Percentiles rank a stretch among this genome's conserved stretches.
These are phyloP conservation scores for Novumbra hubbsi DNA, from an alignment of 2,797 vertebrate genomes.

Conservation along the genomic window DNA sequence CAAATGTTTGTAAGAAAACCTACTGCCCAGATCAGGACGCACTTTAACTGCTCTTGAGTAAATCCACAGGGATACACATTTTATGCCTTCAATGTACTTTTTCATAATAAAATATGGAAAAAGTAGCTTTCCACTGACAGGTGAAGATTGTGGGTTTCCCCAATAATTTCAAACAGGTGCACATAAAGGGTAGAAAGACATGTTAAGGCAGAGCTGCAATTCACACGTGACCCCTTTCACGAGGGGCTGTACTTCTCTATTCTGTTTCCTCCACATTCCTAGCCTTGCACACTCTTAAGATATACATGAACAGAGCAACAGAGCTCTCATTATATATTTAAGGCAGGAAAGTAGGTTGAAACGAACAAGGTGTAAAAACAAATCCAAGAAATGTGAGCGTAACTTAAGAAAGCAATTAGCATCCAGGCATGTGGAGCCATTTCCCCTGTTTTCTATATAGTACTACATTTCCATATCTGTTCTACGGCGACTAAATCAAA, in stretches of 20 bases:
- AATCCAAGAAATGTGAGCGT: constrained; percentile 11
- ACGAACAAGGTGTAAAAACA: constrained; percentile 1
- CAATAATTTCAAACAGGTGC: background rate
- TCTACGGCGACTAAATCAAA: constrained; percentile 54
- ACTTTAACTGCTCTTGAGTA: background rate
- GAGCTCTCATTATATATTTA: background rate
- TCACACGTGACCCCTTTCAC: background rate
- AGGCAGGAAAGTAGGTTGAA: background rate
- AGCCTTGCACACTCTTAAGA: background rate
- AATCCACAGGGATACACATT: background rate
- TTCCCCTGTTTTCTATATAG: constrained; percentile 8
- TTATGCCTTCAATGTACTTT: background rate
- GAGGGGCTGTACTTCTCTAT: background rate
- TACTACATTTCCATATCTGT: constrained; percentile 45
- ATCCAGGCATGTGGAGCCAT: constrained; percentile 26
- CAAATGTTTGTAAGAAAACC: background rate
- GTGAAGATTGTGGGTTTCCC: background rate
- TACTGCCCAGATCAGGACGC: background rate
- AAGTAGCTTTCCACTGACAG: background rate
- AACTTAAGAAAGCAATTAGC: constrained; percentile 46
- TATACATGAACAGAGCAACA: background rate
- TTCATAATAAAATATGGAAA: background rate
- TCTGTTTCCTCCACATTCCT: background rate
- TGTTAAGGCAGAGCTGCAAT: background rate
- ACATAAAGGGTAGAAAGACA: background rate